Percentiles rank a stretch among this genome's conserved stretches.
These are phyloP conservation scores for Cotesia glomerata DNA, from an alignment of 1,140 invertebrate species.

Conservation along the genomic window DNA sequence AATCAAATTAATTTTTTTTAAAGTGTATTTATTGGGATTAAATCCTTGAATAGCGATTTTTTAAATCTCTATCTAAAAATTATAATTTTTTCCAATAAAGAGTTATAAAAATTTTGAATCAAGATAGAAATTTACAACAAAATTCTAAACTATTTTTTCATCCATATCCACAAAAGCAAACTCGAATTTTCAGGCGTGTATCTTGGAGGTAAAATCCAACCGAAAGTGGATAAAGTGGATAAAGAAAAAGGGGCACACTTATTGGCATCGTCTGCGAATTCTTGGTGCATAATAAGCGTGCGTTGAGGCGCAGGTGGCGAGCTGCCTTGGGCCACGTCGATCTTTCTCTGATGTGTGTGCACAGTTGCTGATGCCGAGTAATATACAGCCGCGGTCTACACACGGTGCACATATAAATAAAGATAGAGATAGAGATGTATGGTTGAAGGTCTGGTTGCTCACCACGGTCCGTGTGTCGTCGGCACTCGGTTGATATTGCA, in stretches of 20 bases:
- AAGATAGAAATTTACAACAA: no score
- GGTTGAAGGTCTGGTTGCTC: conserved; percentile 10
- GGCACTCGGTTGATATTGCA: conserved; percentile 30
- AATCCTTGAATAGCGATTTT: no score
- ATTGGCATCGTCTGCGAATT: conserved; percentile 13
- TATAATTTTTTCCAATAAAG: no score
- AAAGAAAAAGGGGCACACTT: conserved; percentile 17
- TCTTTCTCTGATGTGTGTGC: neutral
- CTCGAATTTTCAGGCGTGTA: conserved; percentile 12
- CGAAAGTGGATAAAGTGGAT: neutral
- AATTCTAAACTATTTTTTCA: no score
- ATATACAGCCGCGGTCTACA: neutral
- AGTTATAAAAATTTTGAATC: no score
- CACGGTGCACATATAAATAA: neutral
- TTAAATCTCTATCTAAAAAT: no score
- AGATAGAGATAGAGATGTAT: neutral
- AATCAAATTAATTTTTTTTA: no score
- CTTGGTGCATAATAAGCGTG: conserved; percentile 27
- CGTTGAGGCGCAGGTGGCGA: conserved; percentile 25
- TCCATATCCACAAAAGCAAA: conserved; percentile 5
- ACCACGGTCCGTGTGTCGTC: conserved; percentile 10
- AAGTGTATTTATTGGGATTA: no score
- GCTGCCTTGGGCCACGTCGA: conserved; percentile 11
- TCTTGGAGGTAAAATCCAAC: neutral
- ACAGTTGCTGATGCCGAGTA: no score